phyloP scores from a whole-genome alignment of 1,140 invertebrate species.

The Berghia stephanieae region DNA sequence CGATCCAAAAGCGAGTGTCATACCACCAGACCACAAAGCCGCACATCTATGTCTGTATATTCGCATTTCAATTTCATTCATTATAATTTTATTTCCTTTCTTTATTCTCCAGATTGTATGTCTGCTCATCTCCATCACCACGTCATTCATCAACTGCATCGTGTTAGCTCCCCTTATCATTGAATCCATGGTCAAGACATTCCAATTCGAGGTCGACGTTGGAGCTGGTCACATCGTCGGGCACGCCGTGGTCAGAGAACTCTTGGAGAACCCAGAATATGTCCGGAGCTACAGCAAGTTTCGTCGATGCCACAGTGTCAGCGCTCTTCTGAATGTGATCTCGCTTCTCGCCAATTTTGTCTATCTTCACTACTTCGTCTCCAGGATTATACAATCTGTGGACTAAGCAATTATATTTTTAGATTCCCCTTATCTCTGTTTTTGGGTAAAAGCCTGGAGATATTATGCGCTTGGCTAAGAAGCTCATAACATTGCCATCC shows the following conservation, averaged over 20 bases:
- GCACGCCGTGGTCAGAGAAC: constrained; percentile 36
- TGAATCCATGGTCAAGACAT: constrained; percentile 37
- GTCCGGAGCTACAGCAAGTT: constrained; percentile 32
- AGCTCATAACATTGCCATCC: too few relatives aligned
- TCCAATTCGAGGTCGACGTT: constrained; percentile 42
- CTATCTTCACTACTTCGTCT: constrained; percentile 33
- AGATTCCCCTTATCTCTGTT: too few relatives aligned
- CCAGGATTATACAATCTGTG: too few relatives aligned
- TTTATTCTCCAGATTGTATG: constrained; percentile 27
- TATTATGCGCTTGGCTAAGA: too few relatives aligned
- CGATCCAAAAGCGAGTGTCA: too few relatives aligned
- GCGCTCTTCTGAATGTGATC: constrained; percentile 29
- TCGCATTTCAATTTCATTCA: too few relatives aligned
- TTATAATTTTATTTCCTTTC: background rate
- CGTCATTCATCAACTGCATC: constrained; percentile 35
- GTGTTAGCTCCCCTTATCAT: constrained; percentile 38
- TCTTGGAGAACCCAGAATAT: constrained; percentile 34
- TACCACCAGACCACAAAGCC: too few relatives aligned
- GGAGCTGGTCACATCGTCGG: constrained; percentile 39
- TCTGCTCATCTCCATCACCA: constrained; percentile 29
- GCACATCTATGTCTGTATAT: too few relatives aligned
- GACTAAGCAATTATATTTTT: too few relatives aligned
- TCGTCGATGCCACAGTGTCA: constrained; percentile 34
- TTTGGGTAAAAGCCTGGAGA: too few relatives aligned
- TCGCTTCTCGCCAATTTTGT: constrained; percentile 30